A percentile compares a stretch with the other conserved stretches of the same genome.
Conservation (phyloP, 2,797 vertebrate genomes). For the Huso huso region DNA sequence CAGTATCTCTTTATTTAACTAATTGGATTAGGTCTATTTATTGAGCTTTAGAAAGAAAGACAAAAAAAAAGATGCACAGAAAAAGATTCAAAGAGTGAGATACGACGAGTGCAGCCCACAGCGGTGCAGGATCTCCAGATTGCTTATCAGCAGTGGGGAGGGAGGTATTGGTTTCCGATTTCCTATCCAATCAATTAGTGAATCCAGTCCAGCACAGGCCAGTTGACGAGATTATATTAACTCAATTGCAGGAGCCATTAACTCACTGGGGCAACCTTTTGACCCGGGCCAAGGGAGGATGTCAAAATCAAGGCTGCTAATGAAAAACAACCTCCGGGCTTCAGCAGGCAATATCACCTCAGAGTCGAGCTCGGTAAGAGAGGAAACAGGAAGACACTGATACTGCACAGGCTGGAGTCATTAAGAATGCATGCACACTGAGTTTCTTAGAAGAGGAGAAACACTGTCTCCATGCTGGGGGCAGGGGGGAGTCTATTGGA, state of each 20-base stretch:
- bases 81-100: no score
- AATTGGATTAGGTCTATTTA: no score
- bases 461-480: no score
- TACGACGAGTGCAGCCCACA: no score
- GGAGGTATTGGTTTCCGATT: conserved; percentile 1
- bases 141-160: neutral
- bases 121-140: neutral
- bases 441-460: no score
- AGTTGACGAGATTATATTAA: conserved; percentile 2
- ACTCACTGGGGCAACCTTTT: neutral
- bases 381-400: no score
- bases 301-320: conserved; percentile 1
- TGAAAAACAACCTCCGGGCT: neutral
- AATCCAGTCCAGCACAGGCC: neutral
- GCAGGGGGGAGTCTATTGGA: no score
- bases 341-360: neutral
- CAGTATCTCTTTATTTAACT: no score
- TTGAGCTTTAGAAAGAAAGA: no score
- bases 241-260: neutral
- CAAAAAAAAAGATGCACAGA: no score
- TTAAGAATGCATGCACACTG: no score
- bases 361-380: neutral
- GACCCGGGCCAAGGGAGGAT: neutral
- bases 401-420: no score
- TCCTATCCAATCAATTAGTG: neutral